Percentiles rank a stretch among this genome's conserved stretches.
Evolutionary conservation across 30 jellyfish, hydroid and myxozoan genomes (phyloP).

Genomic region (Aurelia aurita): DNA sequence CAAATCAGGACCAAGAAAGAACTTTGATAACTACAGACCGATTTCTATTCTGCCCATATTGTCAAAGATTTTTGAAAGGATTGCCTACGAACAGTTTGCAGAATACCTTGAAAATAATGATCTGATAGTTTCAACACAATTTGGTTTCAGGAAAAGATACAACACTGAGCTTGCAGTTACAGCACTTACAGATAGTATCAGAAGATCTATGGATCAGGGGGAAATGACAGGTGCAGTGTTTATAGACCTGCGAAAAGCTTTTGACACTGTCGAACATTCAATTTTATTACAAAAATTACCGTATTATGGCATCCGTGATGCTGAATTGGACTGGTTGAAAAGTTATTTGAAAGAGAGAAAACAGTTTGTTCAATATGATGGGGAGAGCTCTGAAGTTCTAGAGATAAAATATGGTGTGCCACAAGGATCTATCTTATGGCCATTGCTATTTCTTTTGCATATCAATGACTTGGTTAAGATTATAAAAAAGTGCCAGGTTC

Average conservation of each 20-base stretch:
- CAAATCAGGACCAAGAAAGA: conserved; percentile 44
- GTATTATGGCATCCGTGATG: conserved; percentile 42
- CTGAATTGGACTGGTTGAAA: conserved; percentile 48
- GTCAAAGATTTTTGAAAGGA: conserved; percentile 59
- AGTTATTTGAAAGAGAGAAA: conserved; percentile 36
- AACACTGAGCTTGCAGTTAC: conserved; percentile 57
- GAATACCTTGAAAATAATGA: conserved; percentile 27
- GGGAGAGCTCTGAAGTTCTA: conserved; percentile 46
- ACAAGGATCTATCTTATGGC: conserved; percentile 52
- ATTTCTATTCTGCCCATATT: conserved; percentile 65
- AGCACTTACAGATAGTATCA: conserved; percentile 43
- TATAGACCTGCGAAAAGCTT: conserved; percentile 77
- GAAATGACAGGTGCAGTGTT: conserved; percentile 68
- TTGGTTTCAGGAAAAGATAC: conserved; percentile 67
- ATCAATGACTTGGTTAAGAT: conserved; percentile 35
- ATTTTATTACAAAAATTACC: conserved; percentile 40
- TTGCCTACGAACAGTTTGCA: conserved; percentile 54
- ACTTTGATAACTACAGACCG: conserved; percentile 43
- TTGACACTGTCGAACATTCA: conserved; percentile 74
- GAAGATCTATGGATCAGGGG: conserved; percentile 57
- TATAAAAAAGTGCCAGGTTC: too few species aligned
- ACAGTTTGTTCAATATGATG: conserved; percentile 59
- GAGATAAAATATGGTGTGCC: conserved; percentile 51
- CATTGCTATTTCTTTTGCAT: conserved; percentile 9
- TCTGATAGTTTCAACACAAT: conserved; percentile 38